phyloP scores from a whole-genome alignment of 2,888 invertebrate genomes.

The Cremastinae sp. region DNA sequence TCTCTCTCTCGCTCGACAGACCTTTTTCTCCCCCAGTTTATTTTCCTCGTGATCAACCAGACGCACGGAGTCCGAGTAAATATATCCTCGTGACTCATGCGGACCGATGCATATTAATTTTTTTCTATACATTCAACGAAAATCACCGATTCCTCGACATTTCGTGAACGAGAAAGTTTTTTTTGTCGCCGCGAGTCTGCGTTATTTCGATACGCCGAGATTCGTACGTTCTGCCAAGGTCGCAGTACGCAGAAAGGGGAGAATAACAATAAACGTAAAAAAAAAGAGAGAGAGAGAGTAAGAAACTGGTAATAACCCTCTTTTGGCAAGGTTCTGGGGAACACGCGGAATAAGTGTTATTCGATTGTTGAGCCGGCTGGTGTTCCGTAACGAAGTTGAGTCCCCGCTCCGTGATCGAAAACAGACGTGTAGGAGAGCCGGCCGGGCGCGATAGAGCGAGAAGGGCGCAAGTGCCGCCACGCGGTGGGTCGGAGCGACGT shows the following conservation, averaged over 20 bases:
- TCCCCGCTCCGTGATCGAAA: conserved; percentile 20
- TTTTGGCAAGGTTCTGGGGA: conserved; percentile 38
- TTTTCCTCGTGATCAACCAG: conserved; percentile 50
- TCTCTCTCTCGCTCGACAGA: conserved; percentile 42
- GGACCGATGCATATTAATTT: conserved; percentile 41
- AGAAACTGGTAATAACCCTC: conserved; percentile 16
- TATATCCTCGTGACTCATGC: conserved; percentile 61
- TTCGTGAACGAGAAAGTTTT: too few relatives aligned
- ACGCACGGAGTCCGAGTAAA: conserved; percentile 54
- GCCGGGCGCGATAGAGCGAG: not conserved
- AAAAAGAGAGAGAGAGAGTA: too few relatives aligned
- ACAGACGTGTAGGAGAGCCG: not conserved
- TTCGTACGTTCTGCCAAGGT: not conserved
- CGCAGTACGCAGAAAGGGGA: conserved; percentile 1
- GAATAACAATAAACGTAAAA: not conserved
- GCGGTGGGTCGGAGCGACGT: conserved; percentile 11
- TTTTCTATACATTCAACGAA: not conserved
- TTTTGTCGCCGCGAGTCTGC: too few relatives aligned
- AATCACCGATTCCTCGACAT: conserved; percentile 9
- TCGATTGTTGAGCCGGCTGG: conserved; percentile 61
- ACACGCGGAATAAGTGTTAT: conserved; percentile 52
- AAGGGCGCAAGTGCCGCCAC: not conserved
- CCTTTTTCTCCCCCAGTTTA: conserved; percentile 37
- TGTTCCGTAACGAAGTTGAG: conserved; percentile 56
- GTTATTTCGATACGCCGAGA: not conserved